A percentile compares a stretch with the other conserved stretches of the same genome.
Evolutionary conservation across 2,797 vertebrate genomes (phyloP).

Genomic region (Telmatherina bonti): DNA sequence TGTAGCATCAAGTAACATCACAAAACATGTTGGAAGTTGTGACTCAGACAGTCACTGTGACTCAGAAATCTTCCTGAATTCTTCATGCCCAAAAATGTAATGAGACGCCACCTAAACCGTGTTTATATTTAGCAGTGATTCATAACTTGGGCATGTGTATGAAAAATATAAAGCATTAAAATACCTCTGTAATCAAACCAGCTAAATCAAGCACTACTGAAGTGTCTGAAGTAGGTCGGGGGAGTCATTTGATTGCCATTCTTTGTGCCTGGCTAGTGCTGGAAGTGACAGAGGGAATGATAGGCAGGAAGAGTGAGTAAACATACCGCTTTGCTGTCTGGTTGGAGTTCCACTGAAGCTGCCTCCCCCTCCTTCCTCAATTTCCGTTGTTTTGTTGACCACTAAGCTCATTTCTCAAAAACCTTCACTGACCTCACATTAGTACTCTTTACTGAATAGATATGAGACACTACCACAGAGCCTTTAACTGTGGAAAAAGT

Average conservation of each 20-base stretch:
- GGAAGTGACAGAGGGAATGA: slow-evolving; percentile 42
- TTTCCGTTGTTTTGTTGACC: slow-evolving; percentile 50
- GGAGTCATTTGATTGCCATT: slow-evolving; percentile 27
- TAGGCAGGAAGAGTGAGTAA: slow-evolving; percentile 52
- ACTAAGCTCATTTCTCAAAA: slow-evolving; percentile 16
- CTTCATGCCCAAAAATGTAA: slow-evolving; percentile 45
- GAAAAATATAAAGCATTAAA: slow-evolving; percentile 44
- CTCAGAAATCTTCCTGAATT: slow-evolving; percentile 50
- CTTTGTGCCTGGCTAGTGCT: slow-evolving; percentile 8
- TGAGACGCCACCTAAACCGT: slow-evolving; percentile 52
- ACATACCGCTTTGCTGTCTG: slow-evolving; percentile 30
- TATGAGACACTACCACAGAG: slow-evolving; percentile 2
- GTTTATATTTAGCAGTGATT: slow-evolving; percentile 68
- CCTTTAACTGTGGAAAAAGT: not conserved
- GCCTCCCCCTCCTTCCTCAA: slow-evolving; percentile 26
- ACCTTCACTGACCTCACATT: slow-evolving; percentile 4
- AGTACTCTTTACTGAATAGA: not conserved
- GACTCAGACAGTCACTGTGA: slow-evolving; percentile 58
- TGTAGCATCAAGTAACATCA: slow-evolving; percentile 1
- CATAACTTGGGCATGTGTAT: slow-evolving; percentile 24
- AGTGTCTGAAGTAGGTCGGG: slow-evolving; percentile 24
- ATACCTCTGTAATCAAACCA: slow-evolving; percentile 60
- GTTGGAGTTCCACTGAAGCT: slow-evolving; percentile 52
- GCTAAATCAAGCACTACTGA: slow-evolving; percentile 50
- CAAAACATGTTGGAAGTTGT: not conserved